These are phyloP conservation scores for Prinia subflava DNA, from an alignment of 2,113 vertebrate species.

Conservation along the genomic window DNA sequence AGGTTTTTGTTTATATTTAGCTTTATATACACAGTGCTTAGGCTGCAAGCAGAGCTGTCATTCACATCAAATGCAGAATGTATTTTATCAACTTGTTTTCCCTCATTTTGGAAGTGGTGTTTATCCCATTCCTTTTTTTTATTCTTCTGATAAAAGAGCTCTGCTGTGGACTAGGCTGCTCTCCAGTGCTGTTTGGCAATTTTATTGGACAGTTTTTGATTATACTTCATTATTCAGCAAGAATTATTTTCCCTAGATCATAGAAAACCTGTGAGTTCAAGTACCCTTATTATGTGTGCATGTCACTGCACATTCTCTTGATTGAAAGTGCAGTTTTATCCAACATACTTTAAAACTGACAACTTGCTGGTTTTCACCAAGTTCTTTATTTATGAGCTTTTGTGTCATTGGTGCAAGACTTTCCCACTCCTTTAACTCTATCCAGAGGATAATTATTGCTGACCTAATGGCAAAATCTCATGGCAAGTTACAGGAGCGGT, in stretches of 20 bases:
- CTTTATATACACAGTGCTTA: not conserved
- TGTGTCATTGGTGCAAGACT: not conserved
- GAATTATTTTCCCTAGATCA: not conserved
- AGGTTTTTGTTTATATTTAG: not conserved
- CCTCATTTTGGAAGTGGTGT: not conserved
- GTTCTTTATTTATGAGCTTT: conserved; percentile 1
- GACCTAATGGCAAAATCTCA: not conserved
- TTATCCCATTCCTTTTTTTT: not conserved
- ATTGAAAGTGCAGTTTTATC: not conserved
- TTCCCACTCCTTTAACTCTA: not conserved
- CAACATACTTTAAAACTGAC: conserved; percentile 42
- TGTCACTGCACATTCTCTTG: not conserved
- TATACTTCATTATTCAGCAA: not conserved
- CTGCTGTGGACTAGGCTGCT: not conserved
- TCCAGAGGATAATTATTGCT: not conserved
- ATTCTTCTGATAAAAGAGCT: not conserved
- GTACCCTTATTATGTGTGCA: not conserved
- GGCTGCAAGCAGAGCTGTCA: not conserved
- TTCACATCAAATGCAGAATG: not conserved
- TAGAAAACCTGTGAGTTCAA: not conserved
- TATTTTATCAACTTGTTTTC: not conserved
- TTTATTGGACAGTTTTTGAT: not conserved
- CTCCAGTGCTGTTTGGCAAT: not conserved
- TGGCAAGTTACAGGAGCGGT: not conserved
- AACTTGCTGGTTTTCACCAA: not conserved